Base-by-base conservation (phyloP, 2,888 invertebrate species). In the Phania funesta region DNA sequence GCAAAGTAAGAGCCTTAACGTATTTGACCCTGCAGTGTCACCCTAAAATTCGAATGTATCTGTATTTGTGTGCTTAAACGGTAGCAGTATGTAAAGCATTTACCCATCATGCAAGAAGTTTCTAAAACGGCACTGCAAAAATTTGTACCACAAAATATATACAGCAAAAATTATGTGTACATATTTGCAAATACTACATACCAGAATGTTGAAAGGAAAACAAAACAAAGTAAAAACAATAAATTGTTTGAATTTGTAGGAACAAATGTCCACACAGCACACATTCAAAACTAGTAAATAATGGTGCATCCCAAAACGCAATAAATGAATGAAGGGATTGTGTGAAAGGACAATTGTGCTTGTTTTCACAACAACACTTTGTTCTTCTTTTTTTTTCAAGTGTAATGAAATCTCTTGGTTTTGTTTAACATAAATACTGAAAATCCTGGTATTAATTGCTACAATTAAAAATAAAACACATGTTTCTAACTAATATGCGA, bases 371-470 rank as follows among this genome's bases (percentile, higher is more conserved):
- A 67, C 18, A 58, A 50, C 11, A 54, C 38, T 35, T n/a, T 41
- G 29, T 26, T 35, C 29, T 46, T 5, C 8, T 32, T 32, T 44
- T 41, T 60, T 67, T 50, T 67, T 50, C 50, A 35, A 13, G 24
- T 65, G 26, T 29, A 71, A 60, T 38, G 29, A 68, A 80, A 73
- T 68, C 79, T 62, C 60, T 67, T 60, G 32, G 58, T 74, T 74
- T 74, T 62, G 65, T 74, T 62, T 68, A 62, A 54, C 74, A 80
- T 65, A 71, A 80, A 74, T 67, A 68, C 29, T 54, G 50, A 62
- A 80, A 80, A 75, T 80, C 75, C 75, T 75, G 22, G 38, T 70
- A 70, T 80, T 80, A 75, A 80, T 75, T 75, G 80, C 70, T 70
- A 62, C 68, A 75, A 80, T 62, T 62, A 76, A 67, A 35, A 58